Percentiles rank a stretch among this genome's conserved stretches.
phyloP scores from a whole-genome alignment of 2,888 invertebrate species.

The Gari tellinella region DNA sequence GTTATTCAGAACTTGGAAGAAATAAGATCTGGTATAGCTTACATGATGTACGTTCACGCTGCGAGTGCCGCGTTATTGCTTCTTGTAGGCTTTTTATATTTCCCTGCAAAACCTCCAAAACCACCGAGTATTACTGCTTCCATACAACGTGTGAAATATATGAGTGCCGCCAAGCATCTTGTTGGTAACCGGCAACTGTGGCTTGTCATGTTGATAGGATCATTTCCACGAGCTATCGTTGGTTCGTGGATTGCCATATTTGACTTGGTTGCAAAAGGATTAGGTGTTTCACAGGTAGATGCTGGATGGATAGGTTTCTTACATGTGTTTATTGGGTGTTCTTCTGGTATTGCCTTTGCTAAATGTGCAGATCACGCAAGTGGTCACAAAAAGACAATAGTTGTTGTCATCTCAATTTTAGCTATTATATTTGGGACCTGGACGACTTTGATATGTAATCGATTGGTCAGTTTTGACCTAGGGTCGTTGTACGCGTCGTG shows the following conservation, averaged over 20 bases:
- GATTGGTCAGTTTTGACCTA: no score
- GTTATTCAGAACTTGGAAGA: not conserved
- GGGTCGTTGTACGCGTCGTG: no score
- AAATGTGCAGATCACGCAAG: no score
- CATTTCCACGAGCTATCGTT: not conserved
- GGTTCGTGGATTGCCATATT: not conserved
- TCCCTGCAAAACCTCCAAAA: no score
- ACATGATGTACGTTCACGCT: not conserved
- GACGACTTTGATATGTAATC: no score
- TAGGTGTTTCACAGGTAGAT: no score
- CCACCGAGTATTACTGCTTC: no score
- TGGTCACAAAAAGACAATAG: no score
- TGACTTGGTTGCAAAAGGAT: not conserved
- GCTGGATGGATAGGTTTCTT: conserved; percentile 1
- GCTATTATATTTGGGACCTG: no score
- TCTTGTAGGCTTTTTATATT: not conserved
- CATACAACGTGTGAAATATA: no score
- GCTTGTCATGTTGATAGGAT: not conserved
- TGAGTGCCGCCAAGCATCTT: not conserved
- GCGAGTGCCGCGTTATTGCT: not conserved
- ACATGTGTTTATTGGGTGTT: not conserved
- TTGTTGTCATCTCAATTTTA: no score
- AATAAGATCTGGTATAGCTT: not conserved
- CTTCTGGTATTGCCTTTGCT: not conserved
- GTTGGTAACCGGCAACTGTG: not conserved